Evolutionary conservation across 2,888 invertebrate genomes (phyloP).

Genomic region (Rhagophthalmus giganteus): DNA sequence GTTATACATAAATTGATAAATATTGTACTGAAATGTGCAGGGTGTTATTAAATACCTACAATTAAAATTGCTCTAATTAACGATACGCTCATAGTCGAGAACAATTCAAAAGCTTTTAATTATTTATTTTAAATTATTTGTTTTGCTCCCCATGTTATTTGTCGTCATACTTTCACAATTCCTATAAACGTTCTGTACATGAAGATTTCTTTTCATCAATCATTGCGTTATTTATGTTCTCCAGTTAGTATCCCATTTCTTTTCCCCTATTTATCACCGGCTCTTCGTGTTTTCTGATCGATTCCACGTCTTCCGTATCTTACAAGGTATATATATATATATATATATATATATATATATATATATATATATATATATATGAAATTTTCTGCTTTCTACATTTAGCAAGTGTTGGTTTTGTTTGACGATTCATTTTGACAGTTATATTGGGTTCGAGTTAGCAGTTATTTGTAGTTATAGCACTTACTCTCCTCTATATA

Average conservation of each 20-base stretch:
- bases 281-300: conserved; percentile 28
- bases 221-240: conserved; percentile 37
- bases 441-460: conserved; percentile 29
- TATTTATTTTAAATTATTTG: no score
- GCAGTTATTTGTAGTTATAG: conserved; percentile 26
- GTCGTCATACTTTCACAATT: conserved; percentile 1
- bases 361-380: no score
- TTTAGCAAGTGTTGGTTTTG: conserved; percentile 28
- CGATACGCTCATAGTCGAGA: no score
- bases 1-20: no score
- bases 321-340: conserved; percentile 30
- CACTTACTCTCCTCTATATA: conserved; percentile 10
- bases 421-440: conserved; percentile 34
- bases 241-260: conserved; percentile 34
- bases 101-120: no score
- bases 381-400: conserved; percentile 29
- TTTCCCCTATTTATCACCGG: conserved; percentile 30
- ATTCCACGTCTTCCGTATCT: conserved; percentile 25
- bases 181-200: conserved; percentile 13
- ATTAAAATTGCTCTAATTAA: no score
- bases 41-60: no score
- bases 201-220: conserved; percentile 32
- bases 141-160: background rate
- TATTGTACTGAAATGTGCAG: no score
- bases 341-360: no score